These are phyloP conservation scores for Dolichopus griseipennis DNA, from an alignment of 2,888 invertebrate species.

Conservation along the genomic window DNA sequence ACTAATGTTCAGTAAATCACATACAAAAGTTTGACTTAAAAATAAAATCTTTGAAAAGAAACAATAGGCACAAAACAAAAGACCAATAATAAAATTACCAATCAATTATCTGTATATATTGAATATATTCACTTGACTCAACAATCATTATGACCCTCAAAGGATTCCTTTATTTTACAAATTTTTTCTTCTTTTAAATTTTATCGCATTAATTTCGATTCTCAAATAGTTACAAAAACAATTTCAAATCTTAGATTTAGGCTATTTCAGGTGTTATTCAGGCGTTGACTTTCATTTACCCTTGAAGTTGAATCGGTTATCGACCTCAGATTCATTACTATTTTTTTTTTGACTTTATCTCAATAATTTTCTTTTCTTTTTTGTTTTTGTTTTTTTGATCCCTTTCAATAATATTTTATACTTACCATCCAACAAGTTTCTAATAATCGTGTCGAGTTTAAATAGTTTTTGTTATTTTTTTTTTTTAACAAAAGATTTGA, in stretches of 20 bases:
- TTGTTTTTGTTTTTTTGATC: too few species aligned
- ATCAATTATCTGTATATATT: background rate
- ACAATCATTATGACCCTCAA: background rate
- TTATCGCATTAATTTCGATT: background rate
- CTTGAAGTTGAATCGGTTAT: background rate
- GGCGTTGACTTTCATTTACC: constrained; percentile 3
- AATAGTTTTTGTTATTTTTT: background rate
- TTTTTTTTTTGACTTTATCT: background rate
- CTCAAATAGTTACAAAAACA: background rate
- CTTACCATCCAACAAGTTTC: background rate
- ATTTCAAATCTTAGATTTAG: background rate
- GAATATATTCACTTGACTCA: background rate
- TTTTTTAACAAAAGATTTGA: background rate
- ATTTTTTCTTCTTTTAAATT: background rate
- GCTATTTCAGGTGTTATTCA: background rate
- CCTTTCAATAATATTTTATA: too few species aligned
- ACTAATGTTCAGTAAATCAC: too few species aligned
- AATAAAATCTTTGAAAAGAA: background rate
- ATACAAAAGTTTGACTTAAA: too few species aligned
- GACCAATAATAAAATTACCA: background rate
- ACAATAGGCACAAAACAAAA: background rate
- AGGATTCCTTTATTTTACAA: background rate
- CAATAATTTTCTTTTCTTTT: too few species aligned
- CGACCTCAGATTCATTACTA: background rate
- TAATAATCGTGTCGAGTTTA: background rate